These are phyloP conservation scores for Chlorops oryzae DNA, from an alignment of 1,140 invertebrate genomes.

Conservation along the genomic window DNA sequence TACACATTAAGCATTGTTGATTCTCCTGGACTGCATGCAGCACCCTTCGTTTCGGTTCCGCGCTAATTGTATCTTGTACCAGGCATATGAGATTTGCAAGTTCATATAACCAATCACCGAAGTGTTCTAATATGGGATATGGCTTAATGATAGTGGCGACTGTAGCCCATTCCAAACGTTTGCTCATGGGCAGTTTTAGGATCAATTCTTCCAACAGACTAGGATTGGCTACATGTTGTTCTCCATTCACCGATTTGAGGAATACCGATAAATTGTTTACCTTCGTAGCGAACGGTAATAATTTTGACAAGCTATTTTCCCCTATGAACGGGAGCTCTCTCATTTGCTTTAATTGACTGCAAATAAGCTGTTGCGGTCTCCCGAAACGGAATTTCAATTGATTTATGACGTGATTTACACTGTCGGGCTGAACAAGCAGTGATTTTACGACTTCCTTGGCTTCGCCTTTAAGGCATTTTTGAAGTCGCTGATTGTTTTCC, in stretches of 20 bases:
- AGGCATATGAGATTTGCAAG: background rate
- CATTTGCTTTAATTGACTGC: background rate
- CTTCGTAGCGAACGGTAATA: background rate
- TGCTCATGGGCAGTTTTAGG: background rate
- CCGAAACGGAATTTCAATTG: no score
- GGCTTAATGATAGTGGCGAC: background rate
- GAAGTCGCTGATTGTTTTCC: background rate
- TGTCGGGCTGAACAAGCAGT: no score
- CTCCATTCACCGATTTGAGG: background rate
- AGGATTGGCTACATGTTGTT: background rate
- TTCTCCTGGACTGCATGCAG: background rate
- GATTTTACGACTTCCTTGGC: no score
- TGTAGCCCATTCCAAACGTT: background rate
- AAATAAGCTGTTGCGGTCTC: background rate
- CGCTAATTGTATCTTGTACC: background rate
- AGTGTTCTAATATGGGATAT: background rate
- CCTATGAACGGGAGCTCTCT: background rate
- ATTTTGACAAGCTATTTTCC: background rate
- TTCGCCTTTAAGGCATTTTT: conserved; percentile 2
- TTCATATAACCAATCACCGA: background rate
- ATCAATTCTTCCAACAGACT: background rate
- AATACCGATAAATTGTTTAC: background rate
- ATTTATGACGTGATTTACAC: no score
- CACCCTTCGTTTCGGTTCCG: background rate
- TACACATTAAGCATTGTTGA: background rate